Conservation (phyloP, 2,113 vertebrate genomes). For the Galbula dea region DNA sequence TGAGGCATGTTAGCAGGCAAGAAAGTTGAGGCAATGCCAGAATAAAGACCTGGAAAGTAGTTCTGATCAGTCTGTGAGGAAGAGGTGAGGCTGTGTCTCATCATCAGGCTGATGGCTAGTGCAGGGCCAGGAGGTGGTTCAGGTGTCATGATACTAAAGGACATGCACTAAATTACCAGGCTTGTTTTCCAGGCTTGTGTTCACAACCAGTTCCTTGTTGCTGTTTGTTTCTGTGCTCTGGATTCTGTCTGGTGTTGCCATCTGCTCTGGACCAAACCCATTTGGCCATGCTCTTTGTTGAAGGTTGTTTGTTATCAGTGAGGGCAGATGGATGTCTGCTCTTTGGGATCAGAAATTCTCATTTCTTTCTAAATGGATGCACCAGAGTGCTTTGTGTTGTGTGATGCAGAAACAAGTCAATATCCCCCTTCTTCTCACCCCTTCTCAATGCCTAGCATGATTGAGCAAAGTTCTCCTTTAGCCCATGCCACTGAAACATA, state of each 20-base stretch:
- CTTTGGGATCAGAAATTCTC: not conserved
- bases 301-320: not conserved
- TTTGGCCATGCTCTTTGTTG: not conserved
- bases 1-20: not conserved
- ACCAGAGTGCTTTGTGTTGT: not conserved
- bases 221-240: not conserved
- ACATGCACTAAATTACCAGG: not conserved
- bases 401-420: not conserved
- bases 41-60: not conserved
- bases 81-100: no score
- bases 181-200: not conserved
- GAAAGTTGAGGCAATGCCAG: not conserved
- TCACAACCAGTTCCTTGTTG: not conserved
- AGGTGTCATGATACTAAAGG: not conserved
- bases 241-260: not conserved
- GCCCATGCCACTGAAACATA: not conserved
- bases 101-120: not conserved
- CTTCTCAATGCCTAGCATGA: not conserved
- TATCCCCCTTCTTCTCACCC: not conserved
- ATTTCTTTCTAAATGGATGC: not conserved
- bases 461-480: not conserved
- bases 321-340: not conserved
- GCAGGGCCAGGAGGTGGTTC: not conserved
- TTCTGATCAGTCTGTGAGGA: not conserved
- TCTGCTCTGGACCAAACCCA: not conserved